These are phyloP conservation scores for Bovichtus diacanthus DNA, from an alignment of 2,797 vertebrate species.

Conservation along the genomic window DNA sequence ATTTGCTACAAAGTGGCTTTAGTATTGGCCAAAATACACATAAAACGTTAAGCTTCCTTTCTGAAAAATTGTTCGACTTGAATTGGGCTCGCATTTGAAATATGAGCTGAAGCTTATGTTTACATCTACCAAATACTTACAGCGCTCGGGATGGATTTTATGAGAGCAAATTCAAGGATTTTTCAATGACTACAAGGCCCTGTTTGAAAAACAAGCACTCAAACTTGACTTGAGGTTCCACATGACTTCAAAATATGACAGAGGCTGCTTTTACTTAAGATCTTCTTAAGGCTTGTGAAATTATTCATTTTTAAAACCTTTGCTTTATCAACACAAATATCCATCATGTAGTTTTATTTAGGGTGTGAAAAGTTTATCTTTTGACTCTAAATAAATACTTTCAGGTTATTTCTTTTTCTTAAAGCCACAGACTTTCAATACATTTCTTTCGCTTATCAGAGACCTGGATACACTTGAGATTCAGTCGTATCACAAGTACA, in stretches of 20 bases:
- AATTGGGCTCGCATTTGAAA: neutral
- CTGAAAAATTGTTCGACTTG: neutral
- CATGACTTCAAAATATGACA: neutral
- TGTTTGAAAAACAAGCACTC: neutral
- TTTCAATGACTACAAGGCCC: neutral
- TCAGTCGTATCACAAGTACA: neutral
- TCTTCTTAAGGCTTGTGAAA: neutral
- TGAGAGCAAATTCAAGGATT: neutral
- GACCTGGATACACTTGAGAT: neutral
- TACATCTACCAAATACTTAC: neutral
- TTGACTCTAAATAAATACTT: neutral
- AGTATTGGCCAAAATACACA: neutral
- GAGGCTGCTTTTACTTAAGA: too few relatives aligned
- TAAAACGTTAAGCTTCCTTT: neutral
- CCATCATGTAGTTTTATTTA: neutral
- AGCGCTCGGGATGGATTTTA: neutral
- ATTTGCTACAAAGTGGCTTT: neutral
- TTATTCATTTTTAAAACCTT: neutral
- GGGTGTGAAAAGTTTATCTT: neutral
- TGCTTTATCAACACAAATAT: neutral
- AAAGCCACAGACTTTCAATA: neutral
- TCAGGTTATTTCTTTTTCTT: neutral
- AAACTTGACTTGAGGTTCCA: neutral
- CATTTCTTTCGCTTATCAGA: neutral
- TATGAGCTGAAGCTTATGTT: neutral